Evolutionary conservation across 1,140 invertebrate genomes (phyloP), one percentile per base, ranked within the genome.

Genomic region (Limonius californicus): DNA sequence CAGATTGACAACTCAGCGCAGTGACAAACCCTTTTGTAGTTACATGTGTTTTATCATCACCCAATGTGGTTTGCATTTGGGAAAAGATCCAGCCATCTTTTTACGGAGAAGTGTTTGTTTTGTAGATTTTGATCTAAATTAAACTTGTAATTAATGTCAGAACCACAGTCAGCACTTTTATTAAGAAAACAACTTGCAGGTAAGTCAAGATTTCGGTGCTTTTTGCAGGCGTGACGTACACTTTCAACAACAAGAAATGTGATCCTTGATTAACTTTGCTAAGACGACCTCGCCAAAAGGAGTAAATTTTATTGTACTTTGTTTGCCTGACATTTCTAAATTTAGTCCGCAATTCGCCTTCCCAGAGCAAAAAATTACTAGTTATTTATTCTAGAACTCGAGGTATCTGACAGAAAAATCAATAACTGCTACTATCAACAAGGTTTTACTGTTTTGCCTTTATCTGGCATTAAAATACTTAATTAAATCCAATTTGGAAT

Each of bases 121-220:
- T 80, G 81, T 77, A 80, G 79, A 77, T 81, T 80, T 78, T 76
- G 76, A 78, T 82, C 80, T 82, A 83, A 81, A 83, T 83, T 82
- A 77, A 80, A 82, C 78, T 82, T 81, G 80, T 83, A 83, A 88
- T 89, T 89, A 89, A 93, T 93, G 91, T 92, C 91, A 87, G 90
- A 93, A 84, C 88, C 90, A 86, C 92, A 95, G 87, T 95, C 92
- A 77, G 89, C 92, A 80, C 88, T 95, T 81, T 83, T 95, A 83
- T 85, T 96, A 82, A 88, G 91, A 83, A 95, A 95, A 87, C 94
- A 96, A 85, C 84, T 96, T 82, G 90, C 91, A 88, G 93, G 93
- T 95, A 87, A 79, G 78, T 80, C 54, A 64, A n/a, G n/a, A 16
- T 55, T 16, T 23, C 30, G 4, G 2, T 7, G 16, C 2, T 18